Base-by-base conservation (phyloP, 2,113 vertebrate species). In the Electrona antarctica region DNA sequence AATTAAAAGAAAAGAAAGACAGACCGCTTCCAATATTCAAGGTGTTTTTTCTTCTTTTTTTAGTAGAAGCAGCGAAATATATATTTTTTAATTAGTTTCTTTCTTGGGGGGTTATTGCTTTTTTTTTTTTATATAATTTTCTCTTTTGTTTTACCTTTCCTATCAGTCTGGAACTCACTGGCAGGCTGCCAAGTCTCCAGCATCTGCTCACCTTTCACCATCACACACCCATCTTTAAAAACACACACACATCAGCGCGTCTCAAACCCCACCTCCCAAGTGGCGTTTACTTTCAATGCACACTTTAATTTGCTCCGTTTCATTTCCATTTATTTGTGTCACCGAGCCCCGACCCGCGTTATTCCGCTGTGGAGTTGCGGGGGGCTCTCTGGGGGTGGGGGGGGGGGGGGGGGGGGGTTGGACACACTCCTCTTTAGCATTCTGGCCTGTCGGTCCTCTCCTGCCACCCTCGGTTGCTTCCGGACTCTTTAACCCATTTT, bases 291-390 rank as follows among this genome's bases (percentile, higher is more conserved):
- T 21, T 21, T 21, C 21, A 21, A 82, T 71, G 66, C 58, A 45
- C 3, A 0, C 63, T 66, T 63, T 85, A 87, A 89, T 84, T 21
- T 80, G 77, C 80, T 79, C 80, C 62, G 87, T 91, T 21, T 87
- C 80, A 87, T 87, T 84, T 80, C 79, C 74, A 76, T 88, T 90
- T 83, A 80, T 88, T 89, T 79, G 62, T 62, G 78, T 77, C 86
- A 69, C 69, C 73, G 46, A 49, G 54, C 8, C 50, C 55, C 21
- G 74, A 81, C 68, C 71, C 47, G 72, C 14, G 11, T 68, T 71
- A 72, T 71, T 2, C 7, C 8, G 52, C 68, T 45, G 78, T 66
- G 3, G 82, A 81, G 64, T 60, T 58, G 9, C 2, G 50, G 50
- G 3, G 50, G 50, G 3, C 50, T 13, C 9, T 11, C 21, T 21